These are phyloP conservation scores for Helleia helle DNA, from an alignment of 2,888 invertebrate species.

Conservation along the genomic window DNA sequence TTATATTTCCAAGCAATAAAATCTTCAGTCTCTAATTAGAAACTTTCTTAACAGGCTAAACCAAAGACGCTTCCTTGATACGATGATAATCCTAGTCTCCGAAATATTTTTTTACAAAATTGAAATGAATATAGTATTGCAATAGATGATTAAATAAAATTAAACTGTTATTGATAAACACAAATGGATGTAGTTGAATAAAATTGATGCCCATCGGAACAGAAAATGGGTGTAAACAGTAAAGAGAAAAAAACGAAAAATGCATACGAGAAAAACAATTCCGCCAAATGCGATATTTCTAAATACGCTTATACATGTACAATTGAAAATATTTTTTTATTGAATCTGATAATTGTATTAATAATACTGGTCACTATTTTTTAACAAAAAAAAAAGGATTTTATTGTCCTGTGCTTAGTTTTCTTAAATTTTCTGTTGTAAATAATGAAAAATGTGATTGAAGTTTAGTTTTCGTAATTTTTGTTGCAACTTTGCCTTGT, in stretches of 20 bases:
- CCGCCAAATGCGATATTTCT: conserved; percentile 17
- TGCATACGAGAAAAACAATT: conserved; percentile 9
- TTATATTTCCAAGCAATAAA: no score
- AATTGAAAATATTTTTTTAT: conserved; percentile 22
- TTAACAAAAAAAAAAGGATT: conserved; percentile 5
- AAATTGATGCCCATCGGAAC: no score
- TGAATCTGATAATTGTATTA: conserved; percentile 13
- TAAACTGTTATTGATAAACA: no score
- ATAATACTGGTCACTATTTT: conserved; percentile 11
- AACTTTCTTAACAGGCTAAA: conserved; percentile 4
- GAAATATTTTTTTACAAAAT: neutral
- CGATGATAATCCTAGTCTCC: conserved; percentile 1
- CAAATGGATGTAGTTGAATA: no score
- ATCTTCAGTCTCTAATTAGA: no score
- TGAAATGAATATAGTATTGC: neutral
- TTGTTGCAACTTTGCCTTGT: neutral
- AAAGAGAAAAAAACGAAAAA: no score
- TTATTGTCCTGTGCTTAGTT: conserved; percentile 4
- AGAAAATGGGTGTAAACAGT: no score
- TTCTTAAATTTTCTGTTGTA: neutral
- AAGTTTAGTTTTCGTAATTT: conserved; percentile 1
- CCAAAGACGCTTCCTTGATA: conserved; percentile 2
- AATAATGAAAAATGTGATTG: neutral
- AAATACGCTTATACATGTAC: conserved; percentile 26
- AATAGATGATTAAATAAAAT: no score